A percentile compares a stretch with the other conserved stretches of the same genome.
These are phyloP conservation scores for Temnothorax longispinosus DNA, from an alignment of 1,140 invertebrate genomes.

Conservation along the genomic window DNA sequence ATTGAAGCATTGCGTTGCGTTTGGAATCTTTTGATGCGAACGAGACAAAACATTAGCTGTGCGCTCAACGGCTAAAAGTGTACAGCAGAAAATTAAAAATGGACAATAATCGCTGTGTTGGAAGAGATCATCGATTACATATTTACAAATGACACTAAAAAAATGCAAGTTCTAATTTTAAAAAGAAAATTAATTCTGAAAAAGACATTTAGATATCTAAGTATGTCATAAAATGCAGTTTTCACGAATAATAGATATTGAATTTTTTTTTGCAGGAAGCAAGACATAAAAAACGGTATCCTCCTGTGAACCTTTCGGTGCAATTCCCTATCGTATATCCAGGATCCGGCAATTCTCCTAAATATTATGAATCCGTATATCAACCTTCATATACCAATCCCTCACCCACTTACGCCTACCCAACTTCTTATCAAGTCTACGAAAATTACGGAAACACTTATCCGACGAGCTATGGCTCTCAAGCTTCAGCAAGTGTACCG, in stretches of 20 bases:
- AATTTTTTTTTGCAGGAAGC: conserved; percentile 30
- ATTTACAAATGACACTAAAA: neutral
- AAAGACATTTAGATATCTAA: neutral
- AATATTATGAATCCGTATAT: neutral
- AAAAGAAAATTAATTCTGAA: neutral
- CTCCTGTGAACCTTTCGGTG: neutral
- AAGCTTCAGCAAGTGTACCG: neutral
- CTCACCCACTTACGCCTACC: neutral
- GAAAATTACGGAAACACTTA: neutral
- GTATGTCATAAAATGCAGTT: neutral
- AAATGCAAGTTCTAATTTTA: neutral
- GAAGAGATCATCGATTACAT: neutral
- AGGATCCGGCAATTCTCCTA: neutral
- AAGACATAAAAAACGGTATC: neutral
- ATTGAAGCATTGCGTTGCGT: neutral
- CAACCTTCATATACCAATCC: neutral
- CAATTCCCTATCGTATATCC: neutral
- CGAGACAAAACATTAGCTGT: neutral
- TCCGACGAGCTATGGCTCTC: neutral
- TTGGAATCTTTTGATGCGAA: conserved; percentile 49
- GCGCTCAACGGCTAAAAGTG: neutral
- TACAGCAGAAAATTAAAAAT: conserved; percentile 7
- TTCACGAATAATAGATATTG: neutral
- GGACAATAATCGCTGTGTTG: neutral
- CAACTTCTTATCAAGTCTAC: neutral